Conservation (phyloP, 2,113 vertebrate genomes). For the Craseonycteris thonglongyai region DNA sequence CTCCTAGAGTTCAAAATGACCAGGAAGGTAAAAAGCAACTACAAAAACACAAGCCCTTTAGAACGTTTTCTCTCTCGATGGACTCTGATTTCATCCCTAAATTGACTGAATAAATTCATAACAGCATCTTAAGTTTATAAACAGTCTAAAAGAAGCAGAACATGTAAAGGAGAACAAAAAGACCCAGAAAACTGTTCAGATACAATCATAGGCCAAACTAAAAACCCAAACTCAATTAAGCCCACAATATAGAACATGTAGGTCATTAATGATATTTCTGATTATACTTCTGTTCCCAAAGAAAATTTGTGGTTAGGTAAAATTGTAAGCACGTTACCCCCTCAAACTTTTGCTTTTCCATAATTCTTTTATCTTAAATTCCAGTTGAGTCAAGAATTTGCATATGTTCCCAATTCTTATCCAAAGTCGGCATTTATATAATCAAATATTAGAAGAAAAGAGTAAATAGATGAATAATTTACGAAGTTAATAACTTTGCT, state of each 20-base stretch:
- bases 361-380: conserved; percentile 4
- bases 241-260: not conserved
- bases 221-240: not conserved
- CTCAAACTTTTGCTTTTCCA: not conserved
- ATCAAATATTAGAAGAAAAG: not conserved
- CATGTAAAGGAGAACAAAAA: conserved; percentile 2
- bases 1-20: not conserved
- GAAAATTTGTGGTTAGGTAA: not conserved
- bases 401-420: not conserved
- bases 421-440: not conserved
- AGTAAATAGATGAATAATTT: not conserved
- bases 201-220: not conserved
- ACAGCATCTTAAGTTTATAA: not conserved
- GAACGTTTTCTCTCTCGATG: not conserved
- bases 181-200: not conserved
- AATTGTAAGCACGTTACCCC: not conserved
- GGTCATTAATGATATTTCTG: not conserved
- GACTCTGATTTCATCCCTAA: not conserved
- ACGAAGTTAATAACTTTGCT: not conserved
- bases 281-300: not conserved
- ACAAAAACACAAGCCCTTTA: not conserved
- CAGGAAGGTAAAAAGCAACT: not conserved
- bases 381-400: not conserved
- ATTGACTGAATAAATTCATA: not conserved
- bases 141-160: not conserved